Conservation (phyloP, 92 coral and sea anemone genomes). For the Zoanthus solanderi region DNA sequence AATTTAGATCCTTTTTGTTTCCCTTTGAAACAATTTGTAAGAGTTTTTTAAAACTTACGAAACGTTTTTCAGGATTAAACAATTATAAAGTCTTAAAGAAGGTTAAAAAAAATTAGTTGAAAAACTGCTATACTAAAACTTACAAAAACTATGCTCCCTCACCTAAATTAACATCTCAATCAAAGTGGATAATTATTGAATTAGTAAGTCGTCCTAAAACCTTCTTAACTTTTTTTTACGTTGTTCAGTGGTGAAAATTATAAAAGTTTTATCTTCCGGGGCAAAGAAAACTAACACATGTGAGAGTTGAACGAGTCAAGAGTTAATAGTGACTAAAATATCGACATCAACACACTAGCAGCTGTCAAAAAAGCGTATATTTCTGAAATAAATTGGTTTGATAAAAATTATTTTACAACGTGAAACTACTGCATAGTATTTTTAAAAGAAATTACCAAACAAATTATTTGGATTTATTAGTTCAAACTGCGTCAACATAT, state of each 20-base stretch:
- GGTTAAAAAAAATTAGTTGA: not conserved
- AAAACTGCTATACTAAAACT: not conserved
- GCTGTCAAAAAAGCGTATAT: not conserved
- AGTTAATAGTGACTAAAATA: no score
- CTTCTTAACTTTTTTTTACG: not conserved
- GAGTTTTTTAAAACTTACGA: no score
- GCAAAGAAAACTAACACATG: not conserved
- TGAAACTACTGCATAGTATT: not conserved
- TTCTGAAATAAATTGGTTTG: not conserved
- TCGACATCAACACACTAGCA: no score
- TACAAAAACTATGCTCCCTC: not conserved
- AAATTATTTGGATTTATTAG: not conserved
- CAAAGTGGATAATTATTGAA: not conserved
- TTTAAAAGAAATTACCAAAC: not conserved
- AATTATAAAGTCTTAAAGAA: no score
- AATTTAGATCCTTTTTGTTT: no score
- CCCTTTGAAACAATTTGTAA: no score
- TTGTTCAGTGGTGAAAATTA: not conserved
- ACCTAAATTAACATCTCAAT: not conserved
- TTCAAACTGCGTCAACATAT: not conserved
- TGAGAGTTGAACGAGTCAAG: no score
- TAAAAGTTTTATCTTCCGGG: not conserved
- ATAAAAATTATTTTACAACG: not conserved
- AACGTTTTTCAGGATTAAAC: no score
- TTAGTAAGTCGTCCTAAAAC: not conserved